phyloP scores from a whole-genome alignment of 2,113 vertebrate genomes.

The Pollachius pollachius region DNA sequence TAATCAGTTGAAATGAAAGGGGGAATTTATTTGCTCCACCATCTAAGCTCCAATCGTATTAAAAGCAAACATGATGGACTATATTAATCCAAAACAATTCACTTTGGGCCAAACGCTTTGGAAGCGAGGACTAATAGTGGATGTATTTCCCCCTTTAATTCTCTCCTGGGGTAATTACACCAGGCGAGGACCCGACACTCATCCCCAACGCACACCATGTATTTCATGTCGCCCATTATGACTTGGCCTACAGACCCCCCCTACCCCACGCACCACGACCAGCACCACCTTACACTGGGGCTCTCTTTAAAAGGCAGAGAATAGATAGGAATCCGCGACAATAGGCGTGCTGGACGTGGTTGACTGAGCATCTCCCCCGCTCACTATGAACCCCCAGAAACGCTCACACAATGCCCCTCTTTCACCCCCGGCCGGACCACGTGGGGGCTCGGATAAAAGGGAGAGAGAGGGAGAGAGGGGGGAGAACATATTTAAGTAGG shows the following conservation, averaged over 20 bases:
- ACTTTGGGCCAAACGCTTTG: no score
- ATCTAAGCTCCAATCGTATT: no score
- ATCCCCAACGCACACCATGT: conserved; percentile 46
- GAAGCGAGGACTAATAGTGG: no score
- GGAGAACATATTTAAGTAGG: conserved; percentile 70
- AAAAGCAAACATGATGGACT: no score
- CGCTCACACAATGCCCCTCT: conserved; percentile 77
- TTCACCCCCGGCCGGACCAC: conserved; percentile 77
- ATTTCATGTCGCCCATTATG: conserved; percentile 63
- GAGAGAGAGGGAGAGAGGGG: conserved; percentile 24
- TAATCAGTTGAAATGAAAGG: no score
- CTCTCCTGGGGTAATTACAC: conserved; percentile 61
- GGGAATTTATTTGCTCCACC: no score
- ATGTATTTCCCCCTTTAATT: conserved; percentile 41
- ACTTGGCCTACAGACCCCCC: conserved; percentile 26
- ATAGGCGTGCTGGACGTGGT: conserved; percentile 80
- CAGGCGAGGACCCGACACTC: conserved; percentile 42
- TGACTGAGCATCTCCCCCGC: conserved; percentile 79
- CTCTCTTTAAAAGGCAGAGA: conserved; percentile 82
- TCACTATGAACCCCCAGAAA: conserved; percentile 77
- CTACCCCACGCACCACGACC: conserved; percentile 9
- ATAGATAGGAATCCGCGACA: conserved; percentile 79
- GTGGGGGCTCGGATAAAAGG: conserved; percentile 75
- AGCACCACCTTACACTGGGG: conserved; percentile 67
- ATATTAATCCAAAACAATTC: no score